Base-by-base conservation (phyloP, 2,113 vertebrate species). In the Erpornis zantholeuca region DNA sequence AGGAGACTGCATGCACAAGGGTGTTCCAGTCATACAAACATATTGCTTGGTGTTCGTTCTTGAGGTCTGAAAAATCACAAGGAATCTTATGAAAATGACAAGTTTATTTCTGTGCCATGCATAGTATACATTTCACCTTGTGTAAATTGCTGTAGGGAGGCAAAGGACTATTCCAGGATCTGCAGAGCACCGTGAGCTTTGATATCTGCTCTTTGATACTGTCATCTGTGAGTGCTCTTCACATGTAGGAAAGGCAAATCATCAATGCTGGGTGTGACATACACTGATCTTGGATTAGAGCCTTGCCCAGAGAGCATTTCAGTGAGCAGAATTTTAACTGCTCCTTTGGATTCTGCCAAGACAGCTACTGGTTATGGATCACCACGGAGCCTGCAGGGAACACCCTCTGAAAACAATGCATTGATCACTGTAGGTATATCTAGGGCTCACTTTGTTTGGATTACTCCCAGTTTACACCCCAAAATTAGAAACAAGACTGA, bases 121-220 rank as follows among this genome's bases (percentile, higher is more conserved):
- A 25, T 38, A 65, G 35, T n/a, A 88, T 71, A 64, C 22, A 33
- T 56, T 78, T 57, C 61, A 88, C n/a, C 77, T 89, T 92, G 57
- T 42, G 52, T 85, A 87, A 95, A 92, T 90, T 95, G 77, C 38
- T 89, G 45, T 52, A 59, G 90, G 57, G 73, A 86, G 75, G 54
- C 82, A 94, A 89, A 86, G 25, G 25, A 33, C 53, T 96, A n/a
- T 90, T 70, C 82, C 77, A 17, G 10, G 29, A 76, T 96, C 73
- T 1, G 1, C 49, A n/a, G 86, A 75, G 75, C 81, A 90, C 36
- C 15, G 52, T 69, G 65, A 91, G 73, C 84, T 92, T 97, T 96
- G 91, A 91, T 95, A 92, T 82, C n/a, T 79, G 53, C 50, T 89
- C 89, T 96, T 96, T 91, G 94, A 91, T 97, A 69, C 70, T 65